Evolutionary conservation across 35 echinoderm and acorn worm species (phyloP).

Genomic region (Ophioderma brevispina): DNA sequence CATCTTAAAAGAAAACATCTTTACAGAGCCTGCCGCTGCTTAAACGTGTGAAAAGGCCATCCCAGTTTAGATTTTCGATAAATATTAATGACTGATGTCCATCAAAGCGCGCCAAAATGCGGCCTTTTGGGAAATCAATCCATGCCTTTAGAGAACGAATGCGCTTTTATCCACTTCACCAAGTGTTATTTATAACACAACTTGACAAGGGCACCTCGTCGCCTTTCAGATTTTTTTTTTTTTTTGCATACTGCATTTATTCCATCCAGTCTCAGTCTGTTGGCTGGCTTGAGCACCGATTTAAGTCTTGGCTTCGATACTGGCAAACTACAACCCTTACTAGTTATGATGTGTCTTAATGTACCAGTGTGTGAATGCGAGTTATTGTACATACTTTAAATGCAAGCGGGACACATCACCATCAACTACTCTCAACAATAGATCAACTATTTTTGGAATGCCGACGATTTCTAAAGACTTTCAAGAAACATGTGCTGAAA

Average conservation of each 20-base stretch:
- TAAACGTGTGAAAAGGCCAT: not conserved
- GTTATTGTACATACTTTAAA: not conserved
- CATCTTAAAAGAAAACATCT: not conserved
- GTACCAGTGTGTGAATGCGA: not conserved
- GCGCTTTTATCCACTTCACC: constrained; percentile 7
- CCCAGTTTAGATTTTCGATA: constrained; percentile 4
- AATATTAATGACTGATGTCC: constrained; percentile 14
- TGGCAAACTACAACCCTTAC: not conserved
- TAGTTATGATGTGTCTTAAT: not conserved
- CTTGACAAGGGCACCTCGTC: not conserved
- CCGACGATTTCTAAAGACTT: no score
- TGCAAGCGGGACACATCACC: no score
- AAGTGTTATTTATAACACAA: constrained; percentile 11
- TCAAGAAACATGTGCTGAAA: no score
- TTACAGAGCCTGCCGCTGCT: not conserved
- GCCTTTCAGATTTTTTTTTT: not conserved
- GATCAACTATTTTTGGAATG: no score
- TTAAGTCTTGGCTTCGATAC: not conserved
- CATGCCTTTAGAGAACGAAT: constrained; percentile 1
- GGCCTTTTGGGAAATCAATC: not conserved
- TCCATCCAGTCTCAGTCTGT: not conserved
- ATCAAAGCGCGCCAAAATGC: constrained; percentile 1
- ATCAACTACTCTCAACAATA: no score
- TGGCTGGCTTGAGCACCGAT: not conserved
- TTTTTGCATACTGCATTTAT: not conserved